Evolutionary conservation across 2,888 invertebrate genomes (phyloP).

Genomic region (Halocaridina rubra): DNA sequence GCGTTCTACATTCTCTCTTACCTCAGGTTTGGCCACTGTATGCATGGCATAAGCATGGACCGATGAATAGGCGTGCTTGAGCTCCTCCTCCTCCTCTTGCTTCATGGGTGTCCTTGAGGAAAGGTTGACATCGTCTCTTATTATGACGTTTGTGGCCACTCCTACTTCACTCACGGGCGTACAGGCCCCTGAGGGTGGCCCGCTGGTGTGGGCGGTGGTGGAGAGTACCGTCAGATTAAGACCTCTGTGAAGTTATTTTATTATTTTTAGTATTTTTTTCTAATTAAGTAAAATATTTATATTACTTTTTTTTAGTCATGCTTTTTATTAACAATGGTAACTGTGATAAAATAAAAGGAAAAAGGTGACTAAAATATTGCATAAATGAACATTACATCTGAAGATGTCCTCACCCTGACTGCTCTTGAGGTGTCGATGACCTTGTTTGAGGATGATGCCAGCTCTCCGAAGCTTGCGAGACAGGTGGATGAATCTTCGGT

Average conservation of each 20-base stretch:
- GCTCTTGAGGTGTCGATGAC: slow-evolving; percentile 33
- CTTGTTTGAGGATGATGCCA: slow-evolving; percentile 49
- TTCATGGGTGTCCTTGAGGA: slow-evolving; percentile 59
- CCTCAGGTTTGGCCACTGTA: slow-evolving; percentile 33
- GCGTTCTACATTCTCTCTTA: background rate
- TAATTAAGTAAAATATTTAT: background rate
- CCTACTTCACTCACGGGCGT: slow-evolving; percentile 37
- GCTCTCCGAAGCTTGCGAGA: background rate
- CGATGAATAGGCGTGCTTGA: slow-evolving; percentile 60
- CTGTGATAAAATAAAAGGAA: too few relatives aligned
- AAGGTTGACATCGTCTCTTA: slow-evolving; percentile 58
- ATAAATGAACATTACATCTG: too few relatives aligned
- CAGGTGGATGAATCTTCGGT: too few relatives aligned
- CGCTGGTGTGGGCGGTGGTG: background rate
- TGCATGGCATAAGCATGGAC: slow-evolving; percentile 34
- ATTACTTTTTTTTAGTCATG: too few relatives aligned
- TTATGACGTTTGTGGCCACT: slow-evolving; percentile 55
- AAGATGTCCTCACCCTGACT: background rate
- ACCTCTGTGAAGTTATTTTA: background rate
- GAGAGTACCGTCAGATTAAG: slow-evolving; percentile 3
- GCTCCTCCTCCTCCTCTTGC: slow-evolving; percentile 62
- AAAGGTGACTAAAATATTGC: too few relatives aligned
- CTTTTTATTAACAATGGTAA: too few relatives aligned
- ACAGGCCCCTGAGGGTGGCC: background rate
- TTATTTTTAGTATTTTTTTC: background rate